phyloP scores from a whole-genome alignment of 53 echinoderm and acorn worm genomes.

The Hippasteria phrygiana region DNA sequence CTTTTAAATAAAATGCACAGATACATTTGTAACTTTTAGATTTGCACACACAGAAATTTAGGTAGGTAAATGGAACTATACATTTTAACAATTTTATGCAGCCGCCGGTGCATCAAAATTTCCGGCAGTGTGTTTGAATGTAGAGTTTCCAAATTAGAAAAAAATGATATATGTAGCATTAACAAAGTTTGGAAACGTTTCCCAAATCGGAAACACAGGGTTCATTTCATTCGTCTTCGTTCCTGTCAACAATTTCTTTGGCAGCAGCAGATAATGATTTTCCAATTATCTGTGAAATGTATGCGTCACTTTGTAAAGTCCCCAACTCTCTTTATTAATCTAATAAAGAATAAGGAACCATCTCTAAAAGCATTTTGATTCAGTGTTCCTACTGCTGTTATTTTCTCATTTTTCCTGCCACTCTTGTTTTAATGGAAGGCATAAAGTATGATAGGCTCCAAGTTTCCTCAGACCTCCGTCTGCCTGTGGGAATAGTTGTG shows the following conservation, averaged over 20 bases:
- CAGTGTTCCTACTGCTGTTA: background rate
- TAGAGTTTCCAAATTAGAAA: too few relatives aligned
- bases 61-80: too few relatives aligned
- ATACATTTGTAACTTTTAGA: too few relatives aligned
- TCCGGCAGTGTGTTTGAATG: too few relatives aligned
- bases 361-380: slow-evolving; percentile 11
- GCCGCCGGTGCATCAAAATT: too few relatives aligned
- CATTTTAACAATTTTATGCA: too few relatives aligned
- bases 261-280: background rate
- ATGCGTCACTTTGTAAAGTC: background rate
- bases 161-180: too few relatives aligned
- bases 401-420: background rate
- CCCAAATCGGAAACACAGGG: too few relatives aligned
- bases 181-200: too few relatives aligned
- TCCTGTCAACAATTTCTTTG: background rate
- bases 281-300: background rate
- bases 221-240: background rate
- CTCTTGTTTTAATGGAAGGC: background rate
- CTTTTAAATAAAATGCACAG: too few relatives aligned
- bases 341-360: background rate
- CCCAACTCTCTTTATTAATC: background rate
- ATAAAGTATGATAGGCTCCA: background rate
- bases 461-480: background rate
- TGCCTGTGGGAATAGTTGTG: slow-evolving; percentile 9
- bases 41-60: too few relatives aligned